A percentile compares a stretch with the other conserved stretches of the same genome.
Evolutionary conservation across 2,888 invertebrate species (phyloP).

Genomic region (Heliconius sara): DNA sequence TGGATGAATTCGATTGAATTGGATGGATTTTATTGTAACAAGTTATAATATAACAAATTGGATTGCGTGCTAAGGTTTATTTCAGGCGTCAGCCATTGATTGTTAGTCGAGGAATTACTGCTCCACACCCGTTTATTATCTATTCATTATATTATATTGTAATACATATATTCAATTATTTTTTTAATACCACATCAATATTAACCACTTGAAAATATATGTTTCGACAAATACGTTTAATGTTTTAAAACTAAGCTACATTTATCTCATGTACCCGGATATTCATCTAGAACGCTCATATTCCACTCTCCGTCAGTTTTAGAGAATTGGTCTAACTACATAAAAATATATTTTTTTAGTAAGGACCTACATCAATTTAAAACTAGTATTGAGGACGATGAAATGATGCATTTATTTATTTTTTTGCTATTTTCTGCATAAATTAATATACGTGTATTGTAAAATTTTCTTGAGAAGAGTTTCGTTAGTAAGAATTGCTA

Average conservation of each 20-base stretch:
- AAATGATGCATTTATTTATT: no score
- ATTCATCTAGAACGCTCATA: not conserved
- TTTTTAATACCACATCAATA: not conserved
- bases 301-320: not conserved
- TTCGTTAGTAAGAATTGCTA: no score
- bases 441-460: no score
- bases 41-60: conserved; percentile 9
- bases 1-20: no score
- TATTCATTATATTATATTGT: conserved; percentile 19
- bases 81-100: conserved; percentile 27
- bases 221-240: not conserved
- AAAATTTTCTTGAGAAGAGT: no score
- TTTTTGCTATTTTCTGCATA: no score
- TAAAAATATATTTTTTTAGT: not conserved
- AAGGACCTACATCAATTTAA: not conserved
- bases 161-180: not conserved
- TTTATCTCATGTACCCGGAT: not conserved
- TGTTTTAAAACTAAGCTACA: not conserved
- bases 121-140: conserved; percentile 34
- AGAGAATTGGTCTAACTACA: no score
- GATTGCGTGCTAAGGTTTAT: conserved; percentile 34
- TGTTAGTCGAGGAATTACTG: conserved; percentile 34
- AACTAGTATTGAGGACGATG: no score
- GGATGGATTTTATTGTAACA: not conserved
- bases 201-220: not conserved